Evolutionary conservation across 2,888 invertebrate genomes (phyloP), one percentile per base, ranked within the genome.

Genomic region (Endomychus coccineus): DNA sequence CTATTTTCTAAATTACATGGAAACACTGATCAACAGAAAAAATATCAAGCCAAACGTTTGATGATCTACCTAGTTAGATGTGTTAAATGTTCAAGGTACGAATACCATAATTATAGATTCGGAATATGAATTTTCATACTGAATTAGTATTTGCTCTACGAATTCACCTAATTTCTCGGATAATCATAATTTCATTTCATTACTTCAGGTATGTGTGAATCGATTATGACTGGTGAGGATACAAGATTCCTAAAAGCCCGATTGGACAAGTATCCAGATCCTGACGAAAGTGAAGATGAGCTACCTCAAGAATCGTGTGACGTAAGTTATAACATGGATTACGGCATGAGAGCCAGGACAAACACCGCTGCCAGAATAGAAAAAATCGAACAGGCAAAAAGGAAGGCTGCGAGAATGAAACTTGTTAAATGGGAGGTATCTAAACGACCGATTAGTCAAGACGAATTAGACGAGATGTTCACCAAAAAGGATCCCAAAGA

Each of bases 341-440:
- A 76, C 52, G 74, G 73, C 34, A 71, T 73, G 5, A 71, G 75
- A 60, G 78, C 81, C 54, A 71, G 92, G 48, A 87, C 92, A 1
- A 89, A 91, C 61, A 92, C 92, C 10, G 86, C 90, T 6, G 84
- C 86, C 50, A 77, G 88, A 58, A 62, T 94, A 33, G 94, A 95
- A 56, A 87, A 88, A 64, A 75, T 95, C 68, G 89, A 91, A 56
- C 79, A 81, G 53, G 88, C 90, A 38, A 76, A 84, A 52, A 83
- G 84, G 58, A 81, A 80, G 62, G 80, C 83, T 42, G 77, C 83
- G 4, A 82, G 80, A 68, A 78, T 82, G 4, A 84, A 82, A 64
- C 76, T 79, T 33, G 69, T 85, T 16, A 84, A 83, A 65, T 82
- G 83, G 80, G 80, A 76, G 21, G 21, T 7, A 64, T 72, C 7